These are phyloP conservation scores for Rhamphomyia laevipes DNA, from an alignment of 2,888 invertebrate species.

Conservation along the genomic window DNA sequence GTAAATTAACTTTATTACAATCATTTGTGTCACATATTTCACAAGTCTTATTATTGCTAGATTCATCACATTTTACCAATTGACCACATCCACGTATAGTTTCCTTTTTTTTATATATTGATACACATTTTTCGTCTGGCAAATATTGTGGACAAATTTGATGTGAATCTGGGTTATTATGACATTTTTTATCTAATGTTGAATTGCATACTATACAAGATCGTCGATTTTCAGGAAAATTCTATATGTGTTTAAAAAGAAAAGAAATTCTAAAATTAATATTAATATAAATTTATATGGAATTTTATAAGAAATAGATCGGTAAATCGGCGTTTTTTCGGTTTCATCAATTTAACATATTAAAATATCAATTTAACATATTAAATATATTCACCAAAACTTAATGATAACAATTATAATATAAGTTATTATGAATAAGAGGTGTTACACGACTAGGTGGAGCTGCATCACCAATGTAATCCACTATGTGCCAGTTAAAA, in stretches of 20 bases:
- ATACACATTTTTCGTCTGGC: conserved; percentile 23
- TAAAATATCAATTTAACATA: too few species aligned
- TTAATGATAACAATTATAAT: too few species aligned
- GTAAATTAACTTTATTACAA: conserved; percentile 24
- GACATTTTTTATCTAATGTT: conserved; percentile 16
- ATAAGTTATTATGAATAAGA: too few species aligned
- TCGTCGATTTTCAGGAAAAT: conserved; percentile 26
- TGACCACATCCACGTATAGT: conserved; percentile 25
- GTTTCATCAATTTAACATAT: too few species aligned
- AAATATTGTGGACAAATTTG: conserved; percentile 24
- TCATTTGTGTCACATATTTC: conserved; percentile 20
- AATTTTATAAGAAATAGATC: too few species aligned
- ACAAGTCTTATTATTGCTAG: conserved; percentile 18
- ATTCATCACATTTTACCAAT: conserved; percentile 23
- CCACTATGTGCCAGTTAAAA: too few species aligned
- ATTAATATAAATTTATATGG: background rate
- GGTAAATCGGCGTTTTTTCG: too few species aligned
- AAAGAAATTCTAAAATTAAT: background rate
- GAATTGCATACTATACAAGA: conserved; percentile 29
- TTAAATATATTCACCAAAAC: too few species aligned
- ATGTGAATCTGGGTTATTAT: conserved; percentile 15
- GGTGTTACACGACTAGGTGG: too few species aligned
- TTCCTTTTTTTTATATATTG: conserved; percentile 8
- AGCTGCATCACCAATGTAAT: too few species aligned
- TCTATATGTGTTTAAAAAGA: background rate